Conservation (phyloP, 2,797 vertebrate genomes). For the Rhinogobio ventralis region DNA sequence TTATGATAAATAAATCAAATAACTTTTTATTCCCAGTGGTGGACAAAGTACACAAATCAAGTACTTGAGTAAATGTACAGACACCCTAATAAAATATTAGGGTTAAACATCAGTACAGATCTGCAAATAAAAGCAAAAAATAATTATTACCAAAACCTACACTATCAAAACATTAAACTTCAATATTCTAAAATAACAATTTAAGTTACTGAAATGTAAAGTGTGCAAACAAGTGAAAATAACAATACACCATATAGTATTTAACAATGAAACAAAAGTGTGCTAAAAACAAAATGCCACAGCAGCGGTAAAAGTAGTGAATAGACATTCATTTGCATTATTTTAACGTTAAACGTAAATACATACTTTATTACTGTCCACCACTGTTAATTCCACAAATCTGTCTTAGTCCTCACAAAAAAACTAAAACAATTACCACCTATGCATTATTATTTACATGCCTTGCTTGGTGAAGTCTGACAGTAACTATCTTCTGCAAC, state of each 20-base stretch:
- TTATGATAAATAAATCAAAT: background rate
- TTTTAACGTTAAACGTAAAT: background rate
- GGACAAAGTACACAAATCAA: background rate
- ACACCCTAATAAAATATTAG: background rate
- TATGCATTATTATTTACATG: background rate
- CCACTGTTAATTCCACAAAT: background rate
- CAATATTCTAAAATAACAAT: background rate
- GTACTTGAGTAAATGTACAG: background rate
- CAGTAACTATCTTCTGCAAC: background rate
- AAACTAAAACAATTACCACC: too few species aligned
- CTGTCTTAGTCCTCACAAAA: background rate
- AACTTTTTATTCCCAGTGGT: background rate
- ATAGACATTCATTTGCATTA: background rate
- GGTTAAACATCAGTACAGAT: background rate
- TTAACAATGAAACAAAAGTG: background rate
- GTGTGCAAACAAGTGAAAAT: background rate
- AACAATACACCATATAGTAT: background rate
- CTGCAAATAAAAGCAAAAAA: background rate
- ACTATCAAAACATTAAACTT: slow-evolving; percentile 4
- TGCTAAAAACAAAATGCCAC: background rate
- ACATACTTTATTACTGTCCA: background rate
- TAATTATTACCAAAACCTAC: background rate
- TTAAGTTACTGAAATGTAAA: background rate
- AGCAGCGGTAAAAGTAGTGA: background rate
- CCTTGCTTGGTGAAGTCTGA: background rate